Percentiles rank a stretch among this genome's conserved stretches.
phyloP scores from a whole-genome alignment of 2,113 vertebrate species.

The Felis chaus region DNA sequence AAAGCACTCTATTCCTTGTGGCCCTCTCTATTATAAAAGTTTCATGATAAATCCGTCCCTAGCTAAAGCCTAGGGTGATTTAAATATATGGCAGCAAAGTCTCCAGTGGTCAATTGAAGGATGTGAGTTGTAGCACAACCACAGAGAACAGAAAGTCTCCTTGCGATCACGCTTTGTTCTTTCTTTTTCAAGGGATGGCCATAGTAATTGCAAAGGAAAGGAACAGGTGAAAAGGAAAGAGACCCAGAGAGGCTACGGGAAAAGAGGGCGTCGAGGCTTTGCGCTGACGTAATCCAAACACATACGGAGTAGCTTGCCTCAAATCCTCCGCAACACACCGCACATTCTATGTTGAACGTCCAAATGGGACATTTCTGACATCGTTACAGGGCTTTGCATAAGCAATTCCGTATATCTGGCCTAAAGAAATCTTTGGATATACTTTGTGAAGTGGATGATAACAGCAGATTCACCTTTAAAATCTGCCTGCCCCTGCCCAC shows the following conservation, averaged over 20 bases:
- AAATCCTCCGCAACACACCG: not conserved
- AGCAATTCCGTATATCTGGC: not conserved
- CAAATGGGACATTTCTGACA: not conserved
- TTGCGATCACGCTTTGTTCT: constrained; percentile 45
- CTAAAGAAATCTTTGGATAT: not conserved
- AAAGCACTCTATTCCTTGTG: constrained; percentile 42
- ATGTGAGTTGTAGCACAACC: not conserved
- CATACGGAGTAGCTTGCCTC: not conserved
- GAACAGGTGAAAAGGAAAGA: not conserved
- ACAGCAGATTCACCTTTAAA: not conserved
- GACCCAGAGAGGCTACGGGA: not conserved
- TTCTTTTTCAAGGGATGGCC: not conserved
- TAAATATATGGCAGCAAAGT: not conserved
- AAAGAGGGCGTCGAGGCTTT: not conserved
- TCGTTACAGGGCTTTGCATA: not conserved
- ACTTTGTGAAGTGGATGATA: not conserved
- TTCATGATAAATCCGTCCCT: constrained; percentile 38
- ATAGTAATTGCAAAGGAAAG: not conserved
- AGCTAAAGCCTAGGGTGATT: not conserved
- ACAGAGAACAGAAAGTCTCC: constrained; percentile 43
- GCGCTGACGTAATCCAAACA: not conserved
- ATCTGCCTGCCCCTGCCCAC: not conserved
- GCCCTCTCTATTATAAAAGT: constrained; percentile 55
- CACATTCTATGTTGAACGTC: not conserved
- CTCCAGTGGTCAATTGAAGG: constrained; percentile 21